Conservation (phyloP, 2,113 vertebrate species). For the Dolichallabes microphthalmus region DNA sequence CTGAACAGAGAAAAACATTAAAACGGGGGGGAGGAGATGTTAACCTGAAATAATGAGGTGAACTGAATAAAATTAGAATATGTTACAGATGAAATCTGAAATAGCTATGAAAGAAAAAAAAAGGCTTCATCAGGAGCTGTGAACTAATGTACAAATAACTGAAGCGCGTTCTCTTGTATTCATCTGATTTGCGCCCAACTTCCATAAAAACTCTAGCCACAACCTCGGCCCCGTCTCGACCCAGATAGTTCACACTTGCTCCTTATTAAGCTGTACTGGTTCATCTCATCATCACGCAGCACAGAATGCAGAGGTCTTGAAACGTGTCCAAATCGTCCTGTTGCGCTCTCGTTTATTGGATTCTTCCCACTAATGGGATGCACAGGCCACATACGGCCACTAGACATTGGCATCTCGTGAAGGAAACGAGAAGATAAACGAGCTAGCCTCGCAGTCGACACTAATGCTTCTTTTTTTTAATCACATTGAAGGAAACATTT, state of each 20-base stretch:
- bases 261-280: not conserved
- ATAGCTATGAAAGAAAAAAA: not conserved
- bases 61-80: conserved; percentile 3
- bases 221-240: not conserved
- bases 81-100: not conserved
- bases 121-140: not conserved
- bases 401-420: conserved; percentile 2
- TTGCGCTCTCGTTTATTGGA: conserved; percentile 25
- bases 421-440: conserved; percentile 18
- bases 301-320: conserved; percentile 28
- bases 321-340: conserved; percentile 12
- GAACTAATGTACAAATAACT: not conserved
- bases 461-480: not conserved
- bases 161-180: not conserved
- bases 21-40: not conserved
- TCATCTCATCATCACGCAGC: not conserved
- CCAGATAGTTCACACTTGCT: not conserved
- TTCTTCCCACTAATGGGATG: conserved; percentile 24
- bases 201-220: not conserved
- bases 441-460: not conserved
- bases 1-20: not conserved
- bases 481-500: not conserved
- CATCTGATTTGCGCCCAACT: not conserved
- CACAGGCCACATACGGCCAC: conserved; percentile 7
- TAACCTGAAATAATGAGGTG: conserved; percentile 16